Conservation (phyloP, 2,113 vertebrate species). For the Phalacrocorax brasilianus region DNA sequence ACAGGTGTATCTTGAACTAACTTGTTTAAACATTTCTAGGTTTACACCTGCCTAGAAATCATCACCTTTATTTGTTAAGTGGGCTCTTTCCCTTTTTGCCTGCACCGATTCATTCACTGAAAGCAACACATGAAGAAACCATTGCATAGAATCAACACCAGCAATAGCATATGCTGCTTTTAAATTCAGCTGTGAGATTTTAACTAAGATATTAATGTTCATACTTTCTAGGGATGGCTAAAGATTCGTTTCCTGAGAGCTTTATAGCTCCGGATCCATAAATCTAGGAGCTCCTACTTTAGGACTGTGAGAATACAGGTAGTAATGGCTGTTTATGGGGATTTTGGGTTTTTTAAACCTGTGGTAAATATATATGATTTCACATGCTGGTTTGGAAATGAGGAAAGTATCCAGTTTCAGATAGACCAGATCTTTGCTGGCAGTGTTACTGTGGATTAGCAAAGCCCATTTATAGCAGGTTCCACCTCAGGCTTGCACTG, state of each 20-base stretch:
- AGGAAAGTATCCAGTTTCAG: background rate
- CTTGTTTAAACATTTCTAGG: background rate
- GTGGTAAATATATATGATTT: background rate
- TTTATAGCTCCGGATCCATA: background rate
- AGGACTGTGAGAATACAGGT: background rate
- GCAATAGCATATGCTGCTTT: background rate
- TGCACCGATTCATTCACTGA: background rate
- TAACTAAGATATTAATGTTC: background rate
- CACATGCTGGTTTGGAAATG: background rate
- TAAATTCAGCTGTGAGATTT: background rate
- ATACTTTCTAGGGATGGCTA: background rate
- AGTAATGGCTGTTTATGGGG: background rate
- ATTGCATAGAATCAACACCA: background rate
- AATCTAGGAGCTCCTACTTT: background rate
- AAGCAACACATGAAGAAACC: background rate
- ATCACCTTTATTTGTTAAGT: background rate
- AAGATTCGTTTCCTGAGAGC: background rate
- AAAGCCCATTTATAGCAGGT: background rate
- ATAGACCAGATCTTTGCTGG: background rate
- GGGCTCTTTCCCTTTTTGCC: background rate
- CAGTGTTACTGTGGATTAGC: background rate
- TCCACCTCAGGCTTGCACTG: background rate
- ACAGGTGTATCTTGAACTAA: background rate
- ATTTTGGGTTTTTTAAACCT: background rate
- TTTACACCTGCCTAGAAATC: background rate